These are phyloP conservation scores for Terrapene triunguis DNA, from an alignment of 2,113 vertebrate genomes.

Conservation along the genomic window DNA sequence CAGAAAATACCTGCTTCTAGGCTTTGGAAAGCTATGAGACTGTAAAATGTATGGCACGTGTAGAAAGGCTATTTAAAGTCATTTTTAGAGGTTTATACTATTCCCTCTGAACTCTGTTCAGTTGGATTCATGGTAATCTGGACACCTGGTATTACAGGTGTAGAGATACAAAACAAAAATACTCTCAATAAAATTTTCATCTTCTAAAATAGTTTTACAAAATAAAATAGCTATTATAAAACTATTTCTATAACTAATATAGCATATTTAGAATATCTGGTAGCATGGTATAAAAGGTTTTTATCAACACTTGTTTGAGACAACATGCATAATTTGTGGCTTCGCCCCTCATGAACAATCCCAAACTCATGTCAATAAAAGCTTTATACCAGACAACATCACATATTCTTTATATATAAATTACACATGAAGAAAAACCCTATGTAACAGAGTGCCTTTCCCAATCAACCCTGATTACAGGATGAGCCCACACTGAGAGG, in stretches of 20 bases:
- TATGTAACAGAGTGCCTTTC: too few relatives aligned
- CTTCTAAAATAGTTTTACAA: background rate
- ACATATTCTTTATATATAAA: background rate
- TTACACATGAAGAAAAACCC: background rate
- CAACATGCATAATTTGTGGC: background rate
- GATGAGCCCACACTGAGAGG: too few relatives aligned
- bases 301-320: background rate
- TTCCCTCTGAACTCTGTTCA: background rate
- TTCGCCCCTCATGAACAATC: background rate
- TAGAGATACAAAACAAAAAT: background rate
- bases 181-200: background rate
- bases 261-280: background rate
- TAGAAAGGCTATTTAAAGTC: background rate
- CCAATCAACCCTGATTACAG: too few relatives aligned
- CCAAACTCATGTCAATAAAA: background rate
- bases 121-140: background rate
- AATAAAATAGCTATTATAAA: background rate
- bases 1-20: background rate
- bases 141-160: constrained; percentile 6
- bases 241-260: background rate
- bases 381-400: background rate
- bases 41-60: background rate
- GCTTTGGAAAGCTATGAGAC: background rate
- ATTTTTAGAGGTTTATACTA: background rate
- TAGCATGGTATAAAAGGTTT: background rate